These are phyloP conservation scores for Ophthalmolycus amberensis DNA, from an alignment of 2,113 vertebrate genomes.

Conservation along the genomic window DNA sequence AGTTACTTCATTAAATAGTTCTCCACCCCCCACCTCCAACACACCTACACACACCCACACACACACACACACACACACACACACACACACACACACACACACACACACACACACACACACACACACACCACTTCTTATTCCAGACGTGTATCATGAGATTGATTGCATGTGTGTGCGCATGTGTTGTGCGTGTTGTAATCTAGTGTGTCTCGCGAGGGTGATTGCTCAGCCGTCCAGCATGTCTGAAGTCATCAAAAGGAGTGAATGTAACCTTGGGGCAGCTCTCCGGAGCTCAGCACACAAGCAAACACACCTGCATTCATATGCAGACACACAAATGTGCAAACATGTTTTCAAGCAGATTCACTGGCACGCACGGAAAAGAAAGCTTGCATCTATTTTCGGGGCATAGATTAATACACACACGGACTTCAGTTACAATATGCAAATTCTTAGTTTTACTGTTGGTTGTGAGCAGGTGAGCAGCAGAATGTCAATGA, in stretches of 20 bases:
- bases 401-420: slow-evolving; percentile 5
- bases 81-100: slow-evolving; percentile 4
- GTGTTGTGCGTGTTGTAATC: slow-evolving; percentile 49
- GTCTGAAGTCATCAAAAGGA: slow-evolving; percentile 76
- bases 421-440: slow-evolving; percentile 25
- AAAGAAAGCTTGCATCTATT: neutral
- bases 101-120: slow-evolving; percentile 27
- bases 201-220: slow-evolving; percentile 63
- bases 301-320: slow-evolving; percentile 28
- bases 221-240: slow-evolving; percentile 72
- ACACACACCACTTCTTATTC: slow-evolving; percentile 59
- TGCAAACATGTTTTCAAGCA: neutral
- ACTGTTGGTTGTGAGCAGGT: slow-evolving; percentile 36
- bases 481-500: slow-evolving; percentile 72
- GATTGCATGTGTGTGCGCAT: slow-evolving; percentile 53
- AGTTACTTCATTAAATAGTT: slow-evolving; percentile 25
- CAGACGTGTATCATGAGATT: slow-evolving; percentile 57
- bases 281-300: slow-evolving; percentile 36
- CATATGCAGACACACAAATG: slow-evolving; percentile 8
- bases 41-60: neutral
- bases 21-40: neutral
- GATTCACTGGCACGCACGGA: neutral
- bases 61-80: neutral
- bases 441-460: slow-evolving; percentile 68
- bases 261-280: slow-evolving; percentile 76